Evolutionary conservation across 2,113 vertebrate genomes (phyloP).

Genomic region (Chrysemys picta): DNA sequence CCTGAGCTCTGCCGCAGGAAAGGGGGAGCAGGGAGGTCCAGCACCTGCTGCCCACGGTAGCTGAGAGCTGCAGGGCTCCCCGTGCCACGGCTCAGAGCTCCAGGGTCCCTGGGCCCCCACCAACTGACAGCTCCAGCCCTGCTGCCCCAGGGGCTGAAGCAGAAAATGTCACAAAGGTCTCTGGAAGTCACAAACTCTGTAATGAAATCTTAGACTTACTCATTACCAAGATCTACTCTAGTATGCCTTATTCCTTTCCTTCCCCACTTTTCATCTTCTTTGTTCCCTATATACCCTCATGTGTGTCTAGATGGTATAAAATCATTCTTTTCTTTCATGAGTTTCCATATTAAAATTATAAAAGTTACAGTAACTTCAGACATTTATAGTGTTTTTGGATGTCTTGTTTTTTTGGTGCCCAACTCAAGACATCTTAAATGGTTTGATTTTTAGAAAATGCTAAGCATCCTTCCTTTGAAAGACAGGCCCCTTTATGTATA

Average conservation of each 20-base stretch:
- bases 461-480: constrained; percentile 22
- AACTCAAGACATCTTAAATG: neutral
- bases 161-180: too few relatives aligned
- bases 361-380: neutral
- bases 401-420: too few relatives aligned
- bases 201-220: too few relatives aligned
- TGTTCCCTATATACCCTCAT: neutral
- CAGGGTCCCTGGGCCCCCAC: too few relatives aligned
- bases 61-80: too few relatives aligned
- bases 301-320: neutral
- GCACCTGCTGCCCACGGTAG: too few relatives aligned
- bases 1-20: too few relatives aligned
- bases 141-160: too few relatives aligned
- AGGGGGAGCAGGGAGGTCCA: too few relatives aligned
- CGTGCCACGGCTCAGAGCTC: too few relatives aligned
- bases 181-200: too few relatives aligned
- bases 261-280: neutral
- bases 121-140: too few relatives aligned
- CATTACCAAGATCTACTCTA: neutral
- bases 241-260: neutral
- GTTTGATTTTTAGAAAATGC: neutral
- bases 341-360: neutral
- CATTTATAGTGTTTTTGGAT: neutral
- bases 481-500: neutral
- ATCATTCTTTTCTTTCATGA: neutral